These are phyloP conservation scores for Pollicipes pollicipes DNA, from an alignment of 1,140 invertebrate species.

Conservation along the genomic window DNA sequence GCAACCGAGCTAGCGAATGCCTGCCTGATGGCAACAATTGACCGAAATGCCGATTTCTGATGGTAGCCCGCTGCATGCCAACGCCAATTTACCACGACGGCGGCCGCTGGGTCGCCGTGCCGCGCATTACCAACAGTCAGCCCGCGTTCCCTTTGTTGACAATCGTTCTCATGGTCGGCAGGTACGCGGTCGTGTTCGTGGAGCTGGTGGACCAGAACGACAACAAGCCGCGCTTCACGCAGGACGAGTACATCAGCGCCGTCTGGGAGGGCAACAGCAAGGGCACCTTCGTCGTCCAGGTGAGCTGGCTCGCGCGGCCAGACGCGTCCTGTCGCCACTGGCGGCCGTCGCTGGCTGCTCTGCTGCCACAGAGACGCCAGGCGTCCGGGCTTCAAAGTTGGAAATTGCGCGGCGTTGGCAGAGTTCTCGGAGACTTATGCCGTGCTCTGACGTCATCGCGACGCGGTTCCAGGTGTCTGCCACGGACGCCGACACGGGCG, in stretches of 20 bases:
- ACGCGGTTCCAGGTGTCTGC: slow-evolving; percentile 56
- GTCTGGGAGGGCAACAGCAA: slow-evolving; percentile 79
- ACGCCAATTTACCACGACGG: too few species aligned
- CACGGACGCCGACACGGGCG: slow-evolving; percentile 63
- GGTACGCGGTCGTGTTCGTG: slow-evolving; percentile 55
- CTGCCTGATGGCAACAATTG: too few species aligned
- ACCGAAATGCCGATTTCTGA: too few species aligned
- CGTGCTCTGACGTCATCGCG: background rate
- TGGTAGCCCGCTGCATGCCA: too few species aligned
- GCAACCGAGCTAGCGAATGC: too few species aligned
- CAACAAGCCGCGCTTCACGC: slow-evolving; percentile 77
- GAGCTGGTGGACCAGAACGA: slow-evolving; percentile 72
- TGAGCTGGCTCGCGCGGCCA: too few species aligned
- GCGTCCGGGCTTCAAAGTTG: background rate
- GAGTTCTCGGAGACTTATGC: too few species aligned
- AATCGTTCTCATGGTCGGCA: background rate
- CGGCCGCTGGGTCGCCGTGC: too few species aligned
- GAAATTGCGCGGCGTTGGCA: background rate
- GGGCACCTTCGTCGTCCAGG: slow-evolving; percentile 64
- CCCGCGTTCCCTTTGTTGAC: background rate
- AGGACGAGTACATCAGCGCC: slow-evolving; percentile 65
- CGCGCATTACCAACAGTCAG: too few species aligned
- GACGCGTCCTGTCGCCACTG: background rate
- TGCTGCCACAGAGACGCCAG: background rate
- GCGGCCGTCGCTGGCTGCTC: background rate